Conservation (phyloP, 2,797 vertebrate species). For the Rhodeus uyekii region DNA sequence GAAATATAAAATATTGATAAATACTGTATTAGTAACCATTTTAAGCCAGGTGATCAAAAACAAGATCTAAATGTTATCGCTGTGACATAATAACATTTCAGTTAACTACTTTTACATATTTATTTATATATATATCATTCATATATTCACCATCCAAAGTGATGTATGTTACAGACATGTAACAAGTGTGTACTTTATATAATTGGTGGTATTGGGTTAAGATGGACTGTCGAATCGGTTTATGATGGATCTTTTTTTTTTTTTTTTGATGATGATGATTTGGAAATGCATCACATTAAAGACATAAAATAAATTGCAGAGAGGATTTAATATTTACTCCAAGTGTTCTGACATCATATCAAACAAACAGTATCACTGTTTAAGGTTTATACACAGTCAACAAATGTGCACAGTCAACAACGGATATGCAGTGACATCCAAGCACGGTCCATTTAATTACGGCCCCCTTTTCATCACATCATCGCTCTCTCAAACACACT, state of each 20-base stretch:
- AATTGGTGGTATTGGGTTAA: neutral
- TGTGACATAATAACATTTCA: neutral
- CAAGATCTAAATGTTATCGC: neutral
- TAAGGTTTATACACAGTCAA: constrained; percentile 12
- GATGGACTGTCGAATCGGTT: neutral
- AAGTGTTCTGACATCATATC: neutral
- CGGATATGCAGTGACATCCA: constrained; percentile 9
- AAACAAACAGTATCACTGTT: neutral
- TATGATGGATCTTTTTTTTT: neutral
- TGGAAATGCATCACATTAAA: neutral
- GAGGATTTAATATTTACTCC: neutral
- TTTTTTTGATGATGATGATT: neutral
- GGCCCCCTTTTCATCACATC: constrained; percentile 22
- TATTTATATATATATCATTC: neutral
- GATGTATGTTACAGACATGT: neutral
- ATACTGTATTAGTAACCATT: neutral
- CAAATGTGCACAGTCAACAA: constrained; percentile 24
- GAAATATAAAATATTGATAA: neutral
- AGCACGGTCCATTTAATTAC: neutral
- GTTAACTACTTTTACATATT: no score
- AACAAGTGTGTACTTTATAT: neutral
- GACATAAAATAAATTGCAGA: neutral
- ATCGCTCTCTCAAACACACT: constrained; percentile 2
- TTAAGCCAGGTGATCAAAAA: neutral
- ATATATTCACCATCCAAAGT: neutral